Base-by-base conservation (phyloP, 2,113 vertebrate species). In the Corythornis cristatus region DNA sequence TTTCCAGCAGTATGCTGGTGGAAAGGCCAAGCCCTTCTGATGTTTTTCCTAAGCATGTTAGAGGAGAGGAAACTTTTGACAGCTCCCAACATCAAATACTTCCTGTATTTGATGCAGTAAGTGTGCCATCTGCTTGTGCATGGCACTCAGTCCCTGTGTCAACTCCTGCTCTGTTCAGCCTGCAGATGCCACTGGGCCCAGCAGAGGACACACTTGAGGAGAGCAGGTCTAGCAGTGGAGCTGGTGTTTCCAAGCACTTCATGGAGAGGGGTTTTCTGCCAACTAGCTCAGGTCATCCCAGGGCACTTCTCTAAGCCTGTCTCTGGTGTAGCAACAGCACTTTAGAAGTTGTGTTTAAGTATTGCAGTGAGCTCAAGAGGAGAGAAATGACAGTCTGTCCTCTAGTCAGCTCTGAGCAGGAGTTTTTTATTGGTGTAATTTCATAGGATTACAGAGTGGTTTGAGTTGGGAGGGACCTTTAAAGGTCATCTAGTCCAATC, bases 181-280 rank as follows among this genome's bases (percentile, higher is more conserved):
- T 54, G 73, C n/a, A 21, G 43, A 25, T 54, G n/a, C 40, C 9
- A 0, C 23, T 11, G 40, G 15, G 43, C 19, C 15, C 25, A 6
- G 71, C 43, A 56, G 78, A 33, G 40, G 43, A 51, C 20, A 51
- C 20, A 6, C 6, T 8, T 0, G 0, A 60, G 51, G 33, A 60
- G 29, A 65, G 9, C 0, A 0, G 5, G 15, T 62, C 42, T 76
- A 5, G 54, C 2, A 0, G 1, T 11, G 42, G 20, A 58, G 37
- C 23, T 81, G 31, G 15, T 28, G 26, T 54, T 84, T 60, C 22
- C 29, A 35, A 26, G 50, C 15, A 1, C 35, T 58, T 28, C 21
- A 33, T 33, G 43, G 28, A 0, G 2, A 62, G 46, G 10, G 11
- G 3, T 7, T 28, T 33, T 77, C 68, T 21, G 2, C n/a, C 46